These are phyloP conservation scores for Characodon lateralis DNA, from an alignment of 2,797 vertebrate genomes.

Conservation along the genomic window DNA sequence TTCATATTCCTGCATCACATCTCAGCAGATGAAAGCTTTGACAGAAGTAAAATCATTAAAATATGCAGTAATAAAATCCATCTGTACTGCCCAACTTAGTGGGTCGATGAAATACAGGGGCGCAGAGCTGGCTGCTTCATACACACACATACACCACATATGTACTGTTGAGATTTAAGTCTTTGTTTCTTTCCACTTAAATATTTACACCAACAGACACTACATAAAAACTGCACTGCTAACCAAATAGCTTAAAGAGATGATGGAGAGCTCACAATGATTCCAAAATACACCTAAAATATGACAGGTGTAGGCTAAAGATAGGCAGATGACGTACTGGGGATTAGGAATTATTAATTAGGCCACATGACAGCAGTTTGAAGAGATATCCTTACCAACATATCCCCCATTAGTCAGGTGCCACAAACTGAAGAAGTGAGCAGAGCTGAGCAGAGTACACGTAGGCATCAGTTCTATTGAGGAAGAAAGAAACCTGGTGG, in stretches of 20 bases:
- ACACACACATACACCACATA: constrained; percentile 16
- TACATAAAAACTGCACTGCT: constrained; percentile 22
- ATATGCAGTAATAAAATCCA: constrained; percentile 37
- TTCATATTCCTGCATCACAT: constrained; percentile 43
- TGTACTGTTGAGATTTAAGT: constrained; percentile 20
- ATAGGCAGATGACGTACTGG: constrained; percentile 25
- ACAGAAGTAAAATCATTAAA: constrained; percentile 54
- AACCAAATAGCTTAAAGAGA: constrained; percentile 35
- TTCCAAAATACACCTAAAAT: constrained; percentile 42
- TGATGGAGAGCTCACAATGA: constrained; percentile 28
- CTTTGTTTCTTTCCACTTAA: constrained; percentile 32
- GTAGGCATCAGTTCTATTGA: constrained; percentile 31
- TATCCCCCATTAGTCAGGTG: constrained; percentile 39
- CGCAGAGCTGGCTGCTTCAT: constrained; percentile 26
- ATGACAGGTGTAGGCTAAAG: constrained; percentile 18
- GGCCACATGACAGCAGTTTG: constrained; percentile 33
- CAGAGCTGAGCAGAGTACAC: constrained; percentile 31
- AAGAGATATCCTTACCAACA: constrained; percentile 12
- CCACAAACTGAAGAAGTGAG: constrained; percentile 43
- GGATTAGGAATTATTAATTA: constrained; percentile 40
- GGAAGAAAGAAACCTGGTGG: constrained; percentile 50
- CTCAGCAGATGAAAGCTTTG: constrained; percentile 21
- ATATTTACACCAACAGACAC: constrained; percentile 26
- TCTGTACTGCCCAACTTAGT: constrained; percentile 45
- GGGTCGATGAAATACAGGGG: constrained; percentile 43